Percentiles rank a stretch among this genome's conserved stretches.
Evolutionary conservation across 2,113 vertebrate genomes (phyloP).

Genomic region (Puntigrus tetrazona): DNA sequence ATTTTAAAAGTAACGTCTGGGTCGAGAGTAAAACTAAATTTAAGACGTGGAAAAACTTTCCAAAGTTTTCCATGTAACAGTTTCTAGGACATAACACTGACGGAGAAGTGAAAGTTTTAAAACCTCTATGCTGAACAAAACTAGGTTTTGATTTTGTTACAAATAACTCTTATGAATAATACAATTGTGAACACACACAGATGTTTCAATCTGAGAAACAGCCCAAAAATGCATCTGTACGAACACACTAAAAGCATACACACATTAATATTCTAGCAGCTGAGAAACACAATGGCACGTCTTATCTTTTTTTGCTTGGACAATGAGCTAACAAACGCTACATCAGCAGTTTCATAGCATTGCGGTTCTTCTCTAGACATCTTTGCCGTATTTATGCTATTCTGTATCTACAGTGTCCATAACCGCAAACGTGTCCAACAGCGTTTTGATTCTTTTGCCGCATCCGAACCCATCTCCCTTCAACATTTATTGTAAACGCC

Average conservation of each 20-base stretch:
- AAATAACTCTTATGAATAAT: background rate
- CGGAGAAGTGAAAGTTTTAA: background rate
- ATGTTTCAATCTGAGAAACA: background rate
- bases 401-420: background rate
- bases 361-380: background rate
- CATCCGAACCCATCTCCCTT: background rate
- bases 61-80: background rate
- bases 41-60: no score
- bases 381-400: background rate
- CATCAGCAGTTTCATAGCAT: slow-evolving; percentile 3
- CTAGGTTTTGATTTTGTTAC: background rate
- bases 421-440: background rate
- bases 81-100: background rate
- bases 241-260: background rate
- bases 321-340: slow-evolving; percentile 20
- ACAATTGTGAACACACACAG: background rate
- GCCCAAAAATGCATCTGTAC: background rate
- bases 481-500: background rate
- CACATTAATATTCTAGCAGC: slow-evolving; percentile 1
- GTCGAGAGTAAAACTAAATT: no score
- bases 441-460: background rate
- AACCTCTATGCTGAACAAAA: background rate
- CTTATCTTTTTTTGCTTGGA: slow-evolving; percentile 22
- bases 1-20: no score
- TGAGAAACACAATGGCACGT: background rate